A percentile compares a stretch with the other conserved stretches of the same genome.
phyloP scores from a whole-genome alignment of 2,113 vertebrate species.

The Stigmatopora argus region DNA sequence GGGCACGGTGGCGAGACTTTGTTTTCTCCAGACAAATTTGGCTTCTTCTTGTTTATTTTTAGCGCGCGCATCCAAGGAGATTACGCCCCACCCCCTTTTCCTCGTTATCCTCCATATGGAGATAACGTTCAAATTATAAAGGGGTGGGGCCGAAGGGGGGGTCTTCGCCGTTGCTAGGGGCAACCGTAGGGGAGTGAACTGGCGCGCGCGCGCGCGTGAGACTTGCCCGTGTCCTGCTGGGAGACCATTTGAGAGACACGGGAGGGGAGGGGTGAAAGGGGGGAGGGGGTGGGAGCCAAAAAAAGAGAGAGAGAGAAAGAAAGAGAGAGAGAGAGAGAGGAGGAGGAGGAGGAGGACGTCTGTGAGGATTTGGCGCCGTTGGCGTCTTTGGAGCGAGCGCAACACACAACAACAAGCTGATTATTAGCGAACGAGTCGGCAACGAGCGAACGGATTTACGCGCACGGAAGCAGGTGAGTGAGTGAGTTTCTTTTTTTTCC shows the following conservation, averaged over 20 bases:
- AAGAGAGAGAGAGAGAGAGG: slow-evolving; percentile 5
- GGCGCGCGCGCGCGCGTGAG: not conserved
- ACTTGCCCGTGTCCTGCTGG: slow-evolving; percentile 30
- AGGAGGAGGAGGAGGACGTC: slow-evolving; percentile 27
- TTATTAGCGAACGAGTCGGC: slow-evolving; percentile 48
- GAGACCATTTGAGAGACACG: slow-evolving; percentile 38
- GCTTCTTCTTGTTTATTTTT: slow-evolving; percentile 5
- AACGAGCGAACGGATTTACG: slow-evolving; percentile 62
- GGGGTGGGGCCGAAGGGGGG: slow-evolving; percentile 23
- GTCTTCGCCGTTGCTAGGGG: slow-evolving; percentile 44
- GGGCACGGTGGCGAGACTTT: slow-evolving; percentile 34
- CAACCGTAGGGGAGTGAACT: slow-evolving; percentile 37
- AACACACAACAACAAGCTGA: slow-evolving; percentile 51
- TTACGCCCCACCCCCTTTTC: slow-evolving; percentile 1
- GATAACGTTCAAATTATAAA: not conserved
- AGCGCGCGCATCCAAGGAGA: slow-evolving; percentile 4
- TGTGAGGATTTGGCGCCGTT: slow-evolving; percentile 49
- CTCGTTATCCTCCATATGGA: slow-evolving; percentile 4
- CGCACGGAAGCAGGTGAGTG: slow-evolving; percentile 55
- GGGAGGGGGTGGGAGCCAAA: slow-evolving; percentile 4
- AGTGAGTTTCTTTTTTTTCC: slow-evolving; percentile 12
- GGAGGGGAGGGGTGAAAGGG: slow-evolving; percentile 5
- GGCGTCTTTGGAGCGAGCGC: slow-evolving; percentile 54
- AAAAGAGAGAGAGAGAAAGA: slow-evolving; percentile 12
- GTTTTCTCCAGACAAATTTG: not conserved